Percentiles rank a stretch among this genome's conserved stretches.
These are phyloP conservation scores for Prochilodus magdalenae DNA, from an alignment of 2,113 vertebrate genomes.

Conservation along the genomic window DNA sequence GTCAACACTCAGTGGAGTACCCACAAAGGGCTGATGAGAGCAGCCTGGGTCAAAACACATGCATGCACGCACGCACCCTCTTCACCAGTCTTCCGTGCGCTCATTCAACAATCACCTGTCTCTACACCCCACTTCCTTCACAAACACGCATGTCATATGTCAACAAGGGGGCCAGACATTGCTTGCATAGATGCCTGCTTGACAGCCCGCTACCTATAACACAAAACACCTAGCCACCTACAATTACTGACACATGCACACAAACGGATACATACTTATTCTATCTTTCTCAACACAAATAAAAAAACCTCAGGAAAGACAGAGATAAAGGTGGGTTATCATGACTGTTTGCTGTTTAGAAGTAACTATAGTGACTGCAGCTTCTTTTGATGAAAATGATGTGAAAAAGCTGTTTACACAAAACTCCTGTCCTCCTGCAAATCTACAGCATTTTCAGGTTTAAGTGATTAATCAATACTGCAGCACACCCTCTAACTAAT, in stretches of 20 bases:
- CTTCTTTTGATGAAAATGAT: too few species aligned
- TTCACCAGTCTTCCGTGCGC: neutral
- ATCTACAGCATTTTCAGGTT: too few species aligned
- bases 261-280: neutral
- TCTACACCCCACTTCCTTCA: slow-evolving; percentile 34
- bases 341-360: too few species aligned
- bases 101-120: slow-evolving; percentile 34
- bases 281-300: neutral
- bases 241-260: slow-evolving; percentile 26
- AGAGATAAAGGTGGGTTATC: too few species aligned
- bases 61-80: slow-evolving; percentile 9
- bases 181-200: neutral
- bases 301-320: too few species aligned
- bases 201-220: slow-evolving; percentile 24
- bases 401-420: too few species aligned
- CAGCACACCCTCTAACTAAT: too few species aligned
- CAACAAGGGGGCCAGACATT: slow-evolving; percentile 16
- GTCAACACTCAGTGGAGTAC: slow-evolving; percentile 34
- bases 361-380: too few species aligned
- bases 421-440: too few species aligned
- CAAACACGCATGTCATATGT: slow-evolving; percentile 28
- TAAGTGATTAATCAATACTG: too few species aligned
- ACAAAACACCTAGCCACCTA: neutral
- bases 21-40: slow-evolving; percentile 19
- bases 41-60: slow-evolving; percentile 21